phyloP scores from a whole-genome alignment of 2,113 vertebrate genomes.

The Zingel zingel region DNA sequence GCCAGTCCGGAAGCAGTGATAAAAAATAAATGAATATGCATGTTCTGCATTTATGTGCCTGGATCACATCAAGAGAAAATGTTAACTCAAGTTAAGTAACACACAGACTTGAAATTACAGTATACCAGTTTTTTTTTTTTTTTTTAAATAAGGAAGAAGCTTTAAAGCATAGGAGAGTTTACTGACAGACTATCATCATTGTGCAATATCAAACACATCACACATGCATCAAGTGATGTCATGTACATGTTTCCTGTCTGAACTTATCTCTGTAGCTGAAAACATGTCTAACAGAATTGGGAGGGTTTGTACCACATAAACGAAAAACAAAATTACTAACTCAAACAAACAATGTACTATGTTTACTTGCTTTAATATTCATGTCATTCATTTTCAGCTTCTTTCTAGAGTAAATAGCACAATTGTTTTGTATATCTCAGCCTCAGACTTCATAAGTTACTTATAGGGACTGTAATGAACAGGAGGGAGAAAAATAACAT shows the following conservation, averaged over 20 bases:
- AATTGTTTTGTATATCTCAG: not conserved
- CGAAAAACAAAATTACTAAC: not conserved
- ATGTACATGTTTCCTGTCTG: not conserved
- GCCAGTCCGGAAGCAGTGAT: not conserved
- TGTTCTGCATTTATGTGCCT: not conserved
- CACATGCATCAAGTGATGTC: not conserved
- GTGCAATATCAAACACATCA: not conserved
- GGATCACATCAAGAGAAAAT: not conserved
- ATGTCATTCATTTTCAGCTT: not conserved
- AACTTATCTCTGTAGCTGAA: not conserved
- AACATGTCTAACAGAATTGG: not conserved
- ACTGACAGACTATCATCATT: not conserved
- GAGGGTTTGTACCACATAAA: not conserved
- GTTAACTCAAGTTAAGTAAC: not conserved
- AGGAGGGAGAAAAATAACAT: conserved; percentile 8
- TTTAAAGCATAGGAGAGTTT: not conserved
- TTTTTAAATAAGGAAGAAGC: not conserved
- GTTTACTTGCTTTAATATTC: not conserved
- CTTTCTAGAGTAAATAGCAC: not conserved
- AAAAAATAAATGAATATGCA: not conserved
- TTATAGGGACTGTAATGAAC: not conserved
- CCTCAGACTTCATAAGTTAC: conserved; percentile 26
- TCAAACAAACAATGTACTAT: not conserved
- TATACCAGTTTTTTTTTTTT: not conserved
- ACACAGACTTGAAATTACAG: not conserved